phyloP scores from a whole-genome alignment of 2,113 vertebrate genomes.

The Prionailurus viverrinus region DNA sequence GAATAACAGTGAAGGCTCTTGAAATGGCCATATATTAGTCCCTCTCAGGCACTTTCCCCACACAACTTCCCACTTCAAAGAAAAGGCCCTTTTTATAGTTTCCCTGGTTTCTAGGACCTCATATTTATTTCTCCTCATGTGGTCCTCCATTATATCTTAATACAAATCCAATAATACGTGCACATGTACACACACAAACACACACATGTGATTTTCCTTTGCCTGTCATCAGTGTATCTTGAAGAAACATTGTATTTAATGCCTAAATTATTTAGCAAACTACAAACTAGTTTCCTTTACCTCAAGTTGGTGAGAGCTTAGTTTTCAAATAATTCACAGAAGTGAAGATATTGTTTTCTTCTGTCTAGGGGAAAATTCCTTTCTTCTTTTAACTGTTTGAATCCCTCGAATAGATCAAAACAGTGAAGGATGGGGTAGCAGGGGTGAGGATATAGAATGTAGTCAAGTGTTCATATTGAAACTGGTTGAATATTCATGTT shows the following conservation, averaged over 20 bases:
- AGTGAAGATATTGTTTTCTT: not conserved
- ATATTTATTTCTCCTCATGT: not conserved
- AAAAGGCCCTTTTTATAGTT: not conserved
- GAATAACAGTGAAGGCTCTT: not conserved
- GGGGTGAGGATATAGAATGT: not conserved
- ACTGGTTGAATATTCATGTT: not conserved
- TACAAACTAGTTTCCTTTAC: not conserved
- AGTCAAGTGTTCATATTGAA: not conserved
- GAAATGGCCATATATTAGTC: not conserved
- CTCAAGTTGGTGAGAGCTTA: not conserved
- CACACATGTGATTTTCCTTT: not conserved
- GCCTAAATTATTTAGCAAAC: not conserved
- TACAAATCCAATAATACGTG: not conserved
- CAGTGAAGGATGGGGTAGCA: accelerated
- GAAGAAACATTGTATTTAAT: not conserved
- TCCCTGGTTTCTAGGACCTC: not conserved
- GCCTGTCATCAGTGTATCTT: not conserved
- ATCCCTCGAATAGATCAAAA: not conserved
- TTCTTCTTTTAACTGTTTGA: not conserved
- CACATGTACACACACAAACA: not conserved
- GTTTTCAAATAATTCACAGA: not conserved
- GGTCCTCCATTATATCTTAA: not conserved
- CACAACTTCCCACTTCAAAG: not conserved
- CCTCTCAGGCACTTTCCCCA: not conserved
- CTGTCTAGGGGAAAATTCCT: not conserved